Evolutionary conservation across 2,797 vertebrate genomes (phyloP).

Genomic region (Coluber constrictor): DNA sequence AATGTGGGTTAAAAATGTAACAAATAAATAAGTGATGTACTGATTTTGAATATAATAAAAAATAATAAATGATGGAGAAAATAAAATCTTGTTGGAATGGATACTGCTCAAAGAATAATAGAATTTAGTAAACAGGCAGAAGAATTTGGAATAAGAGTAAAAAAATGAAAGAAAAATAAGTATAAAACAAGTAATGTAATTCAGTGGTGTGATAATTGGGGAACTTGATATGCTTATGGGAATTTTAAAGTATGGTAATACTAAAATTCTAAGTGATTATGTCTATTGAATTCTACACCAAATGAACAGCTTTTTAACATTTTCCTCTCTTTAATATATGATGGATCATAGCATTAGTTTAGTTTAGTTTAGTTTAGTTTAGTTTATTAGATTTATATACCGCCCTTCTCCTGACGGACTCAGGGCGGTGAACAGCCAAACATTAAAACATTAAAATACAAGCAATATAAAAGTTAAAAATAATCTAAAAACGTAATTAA

Average conservation of each 20-base stretch:
- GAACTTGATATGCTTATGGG: background rate
- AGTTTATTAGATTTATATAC: too few species aligned
- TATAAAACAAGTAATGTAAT: background rate
- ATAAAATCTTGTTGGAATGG: background rate
- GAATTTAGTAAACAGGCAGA: background rate
- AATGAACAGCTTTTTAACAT: background rate
- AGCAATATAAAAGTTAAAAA: too few species aligned
- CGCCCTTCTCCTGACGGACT: too few species aligned
- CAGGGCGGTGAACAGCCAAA: too few species aligned
- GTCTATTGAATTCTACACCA: background rate
- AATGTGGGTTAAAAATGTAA: background rate
- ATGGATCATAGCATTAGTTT: background rate
- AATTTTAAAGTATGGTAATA: background rate
- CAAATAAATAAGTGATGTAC: background rate
- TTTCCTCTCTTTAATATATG: background rate
- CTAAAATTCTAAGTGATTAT: background rate
- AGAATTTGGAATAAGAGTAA: background rate
- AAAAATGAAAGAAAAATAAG: background rate
- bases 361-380: too few species aligned
- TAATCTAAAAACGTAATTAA: too few species aligned
- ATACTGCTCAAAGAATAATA: background rate
- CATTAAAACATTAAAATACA: too few species aligned
- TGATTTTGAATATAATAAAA: background rate
- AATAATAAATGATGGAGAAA: background rate
- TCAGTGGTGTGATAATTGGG: background rate